Evolutionary conservation across 2,113 vertebrate genomes (phyloP).

Genomic region (Notechis scutatus): DNA sequence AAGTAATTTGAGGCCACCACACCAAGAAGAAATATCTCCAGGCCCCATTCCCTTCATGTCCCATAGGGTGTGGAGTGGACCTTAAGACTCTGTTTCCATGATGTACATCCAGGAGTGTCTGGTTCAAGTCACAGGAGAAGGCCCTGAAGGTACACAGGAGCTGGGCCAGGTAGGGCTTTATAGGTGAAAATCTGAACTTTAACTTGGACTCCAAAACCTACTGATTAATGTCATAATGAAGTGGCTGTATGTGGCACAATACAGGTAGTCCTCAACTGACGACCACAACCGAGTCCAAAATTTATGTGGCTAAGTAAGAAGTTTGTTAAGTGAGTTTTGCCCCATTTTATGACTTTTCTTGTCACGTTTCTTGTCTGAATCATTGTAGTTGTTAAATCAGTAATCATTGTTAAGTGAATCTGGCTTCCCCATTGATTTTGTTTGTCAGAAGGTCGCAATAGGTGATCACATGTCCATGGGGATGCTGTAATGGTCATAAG

Average conservation of each 20-base stretch:
- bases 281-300: too few species aligned
- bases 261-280: too few species aligned
- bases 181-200: not conserved
- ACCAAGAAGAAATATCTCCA: not conserved
- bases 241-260: not conserved
- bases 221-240: not conserved
- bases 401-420: too few species aligned
- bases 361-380: too few species aligned
- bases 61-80: not conserved
- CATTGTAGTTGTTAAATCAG: too few species aligned
- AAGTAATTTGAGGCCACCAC: not conserved
- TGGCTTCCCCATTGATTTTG: too few species aligned
- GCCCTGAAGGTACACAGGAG: not conserved
- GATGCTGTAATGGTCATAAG: too few species aligned
- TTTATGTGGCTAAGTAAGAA: too few species aligned
- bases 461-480: too few species aligned
- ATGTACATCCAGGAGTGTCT: not conserved
- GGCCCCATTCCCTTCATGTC: not conserved
- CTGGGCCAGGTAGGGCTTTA: not conserved
- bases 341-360: too few species aligned
- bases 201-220: not conserved
- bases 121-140: not conserved
- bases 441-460: too few species aligned
- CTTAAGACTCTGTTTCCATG: not conserved
- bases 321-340: too few species aligned